Base-by-base conservation (phyloP, 2,113 vertebrate species). In the Melanerpes aurifrons region DNA sequence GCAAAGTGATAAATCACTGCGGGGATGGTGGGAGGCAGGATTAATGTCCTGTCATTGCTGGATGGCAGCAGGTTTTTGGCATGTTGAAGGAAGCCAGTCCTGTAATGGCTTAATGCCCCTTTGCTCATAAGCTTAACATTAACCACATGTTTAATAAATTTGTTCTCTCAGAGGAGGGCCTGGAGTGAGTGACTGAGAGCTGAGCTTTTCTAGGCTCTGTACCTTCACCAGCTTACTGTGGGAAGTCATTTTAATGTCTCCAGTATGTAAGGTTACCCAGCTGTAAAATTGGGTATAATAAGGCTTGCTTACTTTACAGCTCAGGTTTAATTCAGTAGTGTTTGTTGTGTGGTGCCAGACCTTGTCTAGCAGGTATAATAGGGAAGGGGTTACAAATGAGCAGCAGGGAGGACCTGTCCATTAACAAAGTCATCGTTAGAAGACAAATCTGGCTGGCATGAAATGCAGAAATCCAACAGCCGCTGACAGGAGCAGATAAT, bases 251-350 rank as follows among this genome's bases (percentile, higher is more conserved):
- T 77, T 74, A 91, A 71, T 74, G 29, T 74, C 85, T 82, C 76
- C 72, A 74, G 43, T 68, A 87, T 82, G 75, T 87, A 85, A 92
- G 87, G 77, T 89, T 91, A 96, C 43, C 82, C 87, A 89, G 5
- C 68, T 94, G 85, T 93, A 95, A 96, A 95, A 94, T 85, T 91
- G 25, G 43, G 53, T 92, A 76, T 73, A 93, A 95, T 89, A 91
- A 87, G 90, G 31, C 82, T 93, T 95, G 90, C 92, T 95, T 91
- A 87, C 76, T 94, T 80, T 92, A 89, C 85, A 68, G 85, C 92
- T 70, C 20, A 77, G 57, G 57, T 94, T 95, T 91, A 89, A 86
- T 89, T 82, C 78, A 57, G 32, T 32, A 31, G 24, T 73, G 84
- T 93, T 92, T 92, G 88, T 72, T 86, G 89, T 79, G 90, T 0